A percentile compares a stretch with the other conserved stretches of the same genome.
Conservation (phyloP, 2,113 vertebrate species). For the Corynorhinus townsendii region DNA sequence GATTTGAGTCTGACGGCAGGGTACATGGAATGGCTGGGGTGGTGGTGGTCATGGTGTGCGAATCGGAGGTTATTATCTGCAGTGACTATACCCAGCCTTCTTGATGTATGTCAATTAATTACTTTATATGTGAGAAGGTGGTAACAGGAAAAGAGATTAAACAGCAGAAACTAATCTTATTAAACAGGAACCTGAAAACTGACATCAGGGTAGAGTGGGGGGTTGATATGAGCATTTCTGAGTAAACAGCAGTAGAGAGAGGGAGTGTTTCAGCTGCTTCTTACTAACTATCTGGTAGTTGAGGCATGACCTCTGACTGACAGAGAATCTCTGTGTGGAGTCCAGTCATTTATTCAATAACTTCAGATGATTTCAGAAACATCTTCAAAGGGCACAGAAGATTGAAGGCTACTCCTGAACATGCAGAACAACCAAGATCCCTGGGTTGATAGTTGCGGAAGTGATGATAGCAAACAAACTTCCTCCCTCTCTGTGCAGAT, state of each 20-base stretch:
- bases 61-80: background rate
- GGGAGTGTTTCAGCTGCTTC: background rate
- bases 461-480: background rate
- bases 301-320: background rate
- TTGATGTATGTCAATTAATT: background rate
- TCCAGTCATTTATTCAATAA: background rate
- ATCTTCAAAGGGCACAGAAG: background rate
- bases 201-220: background rate
- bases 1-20: background rate
- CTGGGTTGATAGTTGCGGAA: background rate
- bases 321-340: background rate
- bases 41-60: background rate
- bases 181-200: background rate
- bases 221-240: background rate
- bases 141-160: background rate
- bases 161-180: background rate
- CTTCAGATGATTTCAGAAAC: background rate
- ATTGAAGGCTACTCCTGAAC: background rate
- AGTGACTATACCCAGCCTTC: background rate
- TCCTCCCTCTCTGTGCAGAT: background rate
- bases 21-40: fast-evolving
- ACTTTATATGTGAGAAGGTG: background rate
- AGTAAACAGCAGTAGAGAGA: background rate
- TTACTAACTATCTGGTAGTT: background rate
- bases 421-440: background rate